These are phyloP conservation scores for Hemicentrotus pulcherrimus DNA, from an alignment of 35 echinoderm and acorn worm species.

Conservation along the genomic window DNA sequence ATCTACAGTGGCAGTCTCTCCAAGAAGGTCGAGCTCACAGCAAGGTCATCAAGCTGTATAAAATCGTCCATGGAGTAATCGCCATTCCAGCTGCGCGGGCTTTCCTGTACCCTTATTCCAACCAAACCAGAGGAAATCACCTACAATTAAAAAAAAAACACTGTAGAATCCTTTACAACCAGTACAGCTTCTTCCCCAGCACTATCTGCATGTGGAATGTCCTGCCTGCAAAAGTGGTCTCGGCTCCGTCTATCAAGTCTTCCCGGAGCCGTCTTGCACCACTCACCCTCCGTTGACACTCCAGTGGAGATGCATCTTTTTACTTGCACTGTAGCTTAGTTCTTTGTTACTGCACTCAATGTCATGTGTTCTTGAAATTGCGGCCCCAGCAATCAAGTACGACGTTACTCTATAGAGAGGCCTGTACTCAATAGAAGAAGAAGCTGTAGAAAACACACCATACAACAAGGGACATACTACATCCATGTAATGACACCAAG, in stretches of 20 bases:
- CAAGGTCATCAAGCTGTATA: neutral
- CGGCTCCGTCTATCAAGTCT: neutral
- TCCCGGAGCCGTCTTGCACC: too few relatives aligned
- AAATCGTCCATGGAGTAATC: neutral
- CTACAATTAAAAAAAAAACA: neutral
- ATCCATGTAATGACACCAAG: neutral
- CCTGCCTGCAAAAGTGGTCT: slow-evolving; percentile 13
- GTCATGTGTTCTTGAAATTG: too few relatives aligned
- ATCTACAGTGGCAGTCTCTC: too few relatives aligned
- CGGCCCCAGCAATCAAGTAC: too few relatives aligned
- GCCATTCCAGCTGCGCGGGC: neutral
- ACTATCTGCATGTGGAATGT: neutral
- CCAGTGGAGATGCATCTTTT: neutral
- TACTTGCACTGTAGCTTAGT: too few relatives aligned
- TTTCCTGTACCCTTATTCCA: neutral
- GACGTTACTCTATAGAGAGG: too few relatives aligned
- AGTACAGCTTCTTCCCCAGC: slow-evolving; percentile 36
- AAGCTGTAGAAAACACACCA: neutral
- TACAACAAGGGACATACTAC: neutral
- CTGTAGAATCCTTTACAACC: slow-evolving; percentile 44
- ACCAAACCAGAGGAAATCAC: neutral
- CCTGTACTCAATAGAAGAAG: neutral
- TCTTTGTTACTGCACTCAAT: too few relatives aligned
- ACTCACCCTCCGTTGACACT: slow-evolving; percentile 30
- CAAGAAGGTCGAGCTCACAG: neutral